These are phyloP conservation scores for Coelinius sp. DNA, from an alignment of 2,888 invertebrate species.

Conservation along the genomic window DNA sequence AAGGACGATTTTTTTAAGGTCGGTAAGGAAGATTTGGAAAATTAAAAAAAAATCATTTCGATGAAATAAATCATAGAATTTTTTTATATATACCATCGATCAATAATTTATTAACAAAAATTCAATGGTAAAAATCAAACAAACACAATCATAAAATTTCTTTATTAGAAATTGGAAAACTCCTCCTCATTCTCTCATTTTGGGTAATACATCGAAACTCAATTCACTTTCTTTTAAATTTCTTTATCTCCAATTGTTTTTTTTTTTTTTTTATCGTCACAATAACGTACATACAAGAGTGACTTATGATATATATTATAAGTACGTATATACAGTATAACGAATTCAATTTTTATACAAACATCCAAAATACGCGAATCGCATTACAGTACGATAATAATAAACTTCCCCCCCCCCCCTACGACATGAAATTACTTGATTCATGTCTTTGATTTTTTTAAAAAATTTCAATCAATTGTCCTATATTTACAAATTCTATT, in stretches of 20 bases:
- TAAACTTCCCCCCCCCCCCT: slow-evolving; percentile 2
- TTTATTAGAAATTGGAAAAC: slow-evolving; percentile 63
- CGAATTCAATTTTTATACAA: slow-evolving; percentile 50
- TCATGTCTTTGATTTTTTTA: neutral
- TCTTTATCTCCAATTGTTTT: slow-evolving; percentile 9
- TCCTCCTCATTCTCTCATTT: slow-evolving; percentile 8
- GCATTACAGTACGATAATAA: slow-evolving; percentile 38
- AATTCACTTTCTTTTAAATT: slow-evolving; percentile 13
- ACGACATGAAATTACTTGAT: neutral
- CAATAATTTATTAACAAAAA: neutral
- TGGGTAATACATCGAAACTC: slow-evolving; percentile 17
- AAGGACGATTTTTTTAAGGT: neutral
- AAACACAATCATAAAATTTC: neutral
- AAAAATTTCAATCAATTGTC: slow-evolving; percentile 5
- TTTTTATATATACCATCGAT: neutral
- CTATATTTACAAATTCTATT: slow-evolving; percentile 33
- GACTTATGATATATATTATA: slow-evolving; percentile 45
- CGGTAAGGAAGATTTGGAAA: neutral
- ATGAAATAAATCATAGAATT: neutral
- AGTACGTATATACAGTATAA: slow-evolving; percentile 40
- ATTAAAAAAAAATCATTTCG: too few relatives aligned
- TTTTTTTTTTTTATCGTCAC: slow-evolving; percentile 28
- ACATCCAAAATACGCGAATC: slow-evolving; percentile 48
- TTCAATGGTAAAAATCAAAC: neutral
- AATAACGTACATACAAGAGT: slow-evolving; percentile 51